A percentile compares a stretch with the other conserved stretches of the same genome.
phyloP scores from a whole-genome alignment of 2,888 invertebrate genomes.

The Molorchus minor region DNA sequence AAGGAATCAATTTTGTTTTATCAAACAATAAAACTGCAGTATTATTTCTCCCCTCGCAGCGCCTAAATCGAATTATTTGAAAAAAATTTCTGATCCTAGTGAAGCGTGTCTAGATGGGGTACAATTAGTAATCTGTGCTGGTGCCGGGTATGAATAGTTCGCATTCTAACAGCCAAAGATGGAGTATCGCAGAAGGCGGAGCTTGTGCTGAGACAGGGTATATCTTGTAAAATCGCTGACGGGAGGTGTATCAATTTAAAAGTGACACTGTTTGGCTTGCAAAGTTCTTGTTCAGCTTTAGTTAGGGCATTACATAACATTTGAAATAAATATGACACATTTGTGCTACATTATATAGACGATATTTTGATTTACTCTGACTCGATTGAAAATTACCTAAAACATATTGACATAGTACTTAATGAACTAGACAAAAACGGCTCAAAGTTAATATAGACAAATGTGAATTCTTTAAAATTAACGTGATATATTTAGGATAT shows the following conservation, averaged over 20 bases:
- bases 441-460: conserved; percentile 23
- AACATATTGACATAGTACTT: conserved; percentile 10
- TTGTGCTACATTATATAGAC: conserved; percentile 18
- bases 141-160: too few relatives aligned
- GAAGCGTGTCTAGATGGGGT: too few relatives aligned
- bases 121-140: too few relatives aligned
- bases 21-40: too few relatives aligned
- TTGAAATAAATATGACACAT: neutral
- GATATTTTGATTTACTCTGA: conserved; percentile 19
- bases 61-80: too few relatives aligned
- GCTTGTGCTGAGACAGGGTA: too few relatives aligned
- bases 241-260: conserved; percentile 12
- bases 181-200: too few relatives aligned
- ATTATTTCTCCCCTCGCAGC: too few relatives aligned
- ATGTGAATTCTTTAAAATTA: conserved; percentile 16
- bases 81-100: too few relatives aligned
- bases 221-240: too few relatives aligned
- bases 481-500: conserved; percentile 20
- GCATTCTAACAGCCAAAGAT: too few relatives aligned
- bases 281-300: conserved; percentile 1
- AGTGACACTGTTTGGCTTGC: conserved; percentile 9
- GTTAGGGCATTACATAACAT: conserved; percentile 7
- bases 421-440: conserved; percentile 18
- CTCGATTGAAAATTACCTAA: neutral
- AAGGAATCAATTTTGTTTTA: too few relatives aligned